Conservation (phyloP, 2,888 invertebrate species). For the Caenorhabditis japonica region DNA sequence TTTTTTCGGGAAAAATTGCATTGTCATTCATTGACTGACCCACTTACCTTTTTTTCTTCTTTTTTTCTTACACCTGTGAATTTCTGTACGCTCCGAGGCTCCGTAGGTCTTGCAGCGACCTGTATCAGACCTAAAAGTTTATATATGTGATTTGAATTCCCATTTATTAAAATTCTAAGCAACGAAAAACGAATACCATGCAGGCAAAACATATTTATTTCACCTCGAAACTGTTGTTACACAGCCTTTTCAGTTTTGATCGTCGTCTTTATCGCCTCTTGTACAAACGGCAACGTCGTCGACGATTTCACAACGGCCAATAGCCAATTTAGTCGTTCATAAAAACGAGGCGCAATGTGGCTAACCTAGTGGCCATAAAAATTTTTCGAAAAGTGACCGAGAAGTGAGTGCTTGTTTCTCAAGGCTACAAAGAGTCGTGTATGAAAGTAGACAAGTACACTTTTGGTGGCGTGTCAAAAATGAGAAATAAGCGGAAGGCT, state of each 20-base stretch:
- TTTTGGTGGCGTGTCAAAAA: conserved; percentile 41
- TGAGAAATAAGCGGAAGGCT: conserved; percentile 50
- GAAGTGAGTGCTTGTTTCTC: conserved; percentile 3
- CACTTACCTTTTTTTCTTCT: conserved; percentile 23
- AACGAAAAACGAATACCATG: conserved; percentile 10
- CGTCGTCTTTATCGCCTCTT: conserved; percentile 6
- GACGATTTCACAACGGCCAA: conserved; percentile 4
- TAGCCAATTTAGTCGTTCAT: conserved; percentile 14
- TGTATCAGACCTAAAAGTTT: too few relatives aligned
- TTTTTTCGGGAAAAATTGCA: conserved; percentile 4
- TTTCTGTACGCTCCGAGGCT: too few relatives aligned
- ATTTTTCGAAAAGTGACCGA: conserved; percentile 18
- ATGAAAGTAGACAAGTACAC: conserved; percentile 27
- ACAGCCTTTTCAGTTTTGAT: conserved; percentile 12
- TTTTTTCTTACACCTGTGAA: neutral
- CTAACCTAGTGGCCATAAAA: conserved; percentile 49
- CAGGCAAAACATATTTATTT: conserved; percentile 10
- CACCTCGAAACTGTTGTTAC: too few relatives aligned
- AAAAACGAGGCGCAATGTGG: conserved; percentile 16
- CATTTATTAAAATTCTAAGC: neutral
- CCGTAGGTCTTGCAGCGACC: too few relatives aligned
- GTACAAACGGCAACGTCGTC: neutral
- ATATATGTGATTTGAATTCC: conserved; percentile 1
- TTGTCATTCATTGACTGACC: conserved; percentile 40
- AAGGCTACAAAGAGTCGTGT: conserved; percentile 33